These are phyloP conservation scores for Agrotis segetum DNA, from an alignment of 2,888 invertebrate genomes.

Conservation along the genomic window DNA sequence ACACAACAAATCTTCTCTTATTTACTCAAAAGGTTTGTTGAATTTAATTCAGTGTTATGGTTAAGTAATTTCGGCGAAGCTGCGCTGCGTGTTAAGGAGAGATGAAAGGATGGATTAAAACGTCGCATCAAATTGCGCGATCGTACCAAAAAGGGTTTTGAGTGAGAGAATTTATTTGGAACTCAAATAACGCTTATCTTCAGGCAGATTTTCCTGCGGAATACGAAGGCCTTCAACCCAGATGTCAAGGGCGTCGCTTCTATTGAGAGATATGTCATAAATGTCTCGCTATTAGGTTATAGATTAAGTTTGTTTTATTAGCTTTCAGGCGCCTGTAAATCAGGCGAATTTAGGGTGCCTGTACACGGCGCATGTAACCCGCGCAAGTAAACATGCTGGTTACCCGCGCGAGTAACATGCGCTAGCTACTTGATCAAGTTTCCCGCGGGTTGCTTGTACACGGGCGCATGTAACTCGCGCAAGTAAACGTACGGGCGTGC, in stretches of 20 bases:
- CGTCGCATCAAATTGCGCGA: conserved; percentile 50
- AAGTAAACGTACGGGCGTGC: too few species aligned
- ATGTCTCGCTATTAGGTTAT: conserved; percentile 1
- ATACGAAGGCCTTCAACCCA: conserved; percentile 7
- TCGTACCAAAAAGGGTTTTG: conserved; percentile 35
- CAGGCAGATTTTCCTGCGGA: conserved; percentile 16
- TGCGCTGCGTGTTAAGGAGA: conserved; percentile 34
- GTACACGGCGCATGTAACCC: too few species aligned
- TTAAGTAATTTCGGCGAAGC: conserved; percentile 37
- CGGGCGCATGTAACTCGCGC: too few species aligned
- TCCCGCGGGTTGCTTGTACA: too few species aligned
- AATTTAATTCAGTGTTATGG: conserved; percentile 43
- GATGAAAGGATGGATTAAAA: conserved; percentile 55
- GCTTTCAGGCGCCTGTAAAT: background rate
- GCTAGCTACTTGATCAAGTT: too few species aligned
- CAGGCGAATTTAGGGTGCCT: background rate
- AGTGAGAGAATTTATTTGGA: conserved; percentile 38
- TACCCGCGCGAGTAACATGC: too few species aligned
- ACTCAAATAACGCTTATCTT: conserved; percentile 37
- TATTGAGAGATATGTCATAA: conserved; percentile 17
- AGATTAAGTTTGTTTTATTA: conserved; percentile 8
- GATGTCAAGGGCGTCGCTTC: conserved; percentile 17
- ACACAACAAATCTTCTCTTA: conserved; percentile 21
- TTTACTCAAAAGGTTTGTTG: conserved; percentile 35
- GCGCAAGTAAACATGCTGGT: too few species aligned